Conservation (phyloP, 2,113 vertebrate species). For the Tonatia bakeri region DNA sequence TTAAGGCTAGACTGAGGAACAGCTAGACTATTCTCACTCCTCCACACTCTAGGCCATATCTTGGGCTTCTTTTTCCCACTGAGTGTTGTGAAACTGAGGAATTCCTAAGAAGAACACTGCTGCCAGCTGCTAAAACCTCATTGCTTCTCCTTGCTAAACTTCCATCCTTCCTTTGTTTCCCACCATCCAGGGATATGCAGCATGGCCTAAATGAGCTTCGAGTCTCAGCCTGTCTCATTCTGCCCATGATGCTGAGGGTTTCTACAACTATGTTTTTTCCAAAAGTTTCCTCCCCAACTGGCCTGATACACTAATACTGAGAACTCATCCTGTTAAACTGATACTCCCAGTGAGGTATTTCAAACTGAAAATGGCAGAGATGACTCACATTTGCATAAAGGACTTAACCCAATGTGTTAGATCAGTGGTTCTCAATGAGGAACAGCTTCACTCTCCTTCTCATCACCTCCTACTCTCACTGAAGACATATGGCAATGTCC, state of each 20-base stretch:
- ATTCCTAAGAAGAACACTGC: constrained; percentile 9
- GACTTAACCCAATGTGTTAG: not conserved
- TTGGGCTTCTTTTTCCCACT: not conserved
- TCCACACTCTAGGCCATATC: not conserved
- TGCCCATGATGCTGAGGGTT: not conserved
- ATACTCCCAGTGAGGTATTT: not conserved
- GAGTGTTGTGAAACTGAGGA: constrained; percentile 10
- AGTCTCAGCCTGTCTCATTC: not conserved
- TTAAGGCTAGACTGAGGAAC: no score
- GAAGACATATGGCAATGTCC: not conserved
- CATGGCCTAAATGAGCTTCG: not conserved
- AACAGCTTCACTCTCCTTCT: not conserved
- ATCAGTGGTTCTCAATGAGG: not conserved
- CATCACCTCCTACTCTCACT: accelerated
- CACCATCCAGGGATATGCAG: not conserved
- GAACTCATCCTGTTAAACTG: not conserved
- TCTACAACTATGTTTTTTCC: not conserved
- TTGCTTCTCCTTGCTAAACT: not conserved
- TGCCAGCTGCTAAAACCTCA: constrained; percentile 13
- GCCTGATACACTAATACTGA: not conserved
- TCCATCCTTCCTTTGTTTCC: not conserved
- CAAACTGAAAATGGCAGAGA: not conserved
- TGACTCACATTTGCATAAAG: not conserved
- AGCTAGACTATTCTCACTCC: not conserved
- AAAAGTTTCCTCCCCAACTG: not conserved